Evolutionary conservation across 1,140 invertebrate species (phyloP).

Genomic region (Drosophila sp.): DNA sequence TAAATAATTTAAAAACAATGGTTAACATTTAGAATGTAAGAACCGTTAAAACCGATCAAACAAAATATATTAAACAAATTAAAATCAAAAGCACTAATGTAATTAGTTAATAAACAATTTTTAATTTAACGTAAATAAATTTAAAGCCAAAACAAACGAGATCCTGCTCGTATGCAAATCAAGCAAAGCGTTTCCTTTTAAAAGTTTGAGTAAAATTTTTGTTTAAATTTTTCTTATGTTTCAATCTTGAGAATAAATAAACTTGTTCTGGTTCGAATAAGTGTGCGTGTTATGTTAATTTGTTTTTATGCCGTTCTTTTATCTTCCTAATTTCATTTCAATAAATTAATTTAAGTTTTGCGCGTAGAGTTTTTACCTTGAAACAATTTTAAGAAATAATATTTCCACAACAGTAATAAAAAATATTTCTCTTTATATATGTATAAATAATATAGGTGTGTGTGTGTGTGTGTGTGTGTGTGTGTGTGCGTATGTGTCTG

Average conservation of each 20-base stretch:
- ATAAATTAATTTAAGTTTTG: constrained; percentile 79
- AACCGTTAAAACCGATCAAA: constrained; percentile 56
- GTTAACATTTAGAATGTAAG: constrained; percentile 76
- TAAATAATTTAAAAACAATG: constrained; percentile 76
- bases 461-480: constrained; percentile 19
- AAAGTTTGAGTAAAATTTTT: constrained; percentile 63
- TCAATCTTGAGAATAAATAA: constrained; percentile 71
- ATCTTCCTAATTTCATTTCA: constrained; percentile 29
- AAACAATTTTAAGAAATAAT: constrained; percentile 68
- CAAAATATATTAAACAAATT: constrained; percentile 42
- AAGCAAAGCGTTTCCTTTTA: constrained; percentile 57
- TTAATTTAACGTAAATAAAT: constrained; percentile 50
- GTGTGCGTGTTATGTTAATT: constrained; percentile 26
- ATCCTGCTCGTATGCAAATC: constrained; percentile 83
- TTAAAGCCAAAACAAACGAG: constrained; percentile 84
- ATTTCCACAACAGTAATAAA: constrained; percentile 68
- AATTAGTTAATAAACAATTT: constrained; percentile 71
- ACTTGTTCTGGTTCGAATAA: constrained; percentile 62
- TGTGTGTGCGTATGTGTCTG: constrained; percentile 9
- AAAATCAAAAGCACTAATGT: constrained; percentile 54
- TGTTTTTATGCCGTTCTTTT: constrained; percentile 15
- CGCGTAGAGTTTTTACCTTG: constrained; percentile 71
- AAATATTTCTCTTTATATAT: constrained; percentile 68
- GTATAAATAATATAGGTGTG: constrained; percentile 67
- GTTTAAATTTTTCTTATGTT: constrained; percentile 50